Conservation (phyloP, 1,140 invertebrate genomes). For the Capitella teleta region DNA sequence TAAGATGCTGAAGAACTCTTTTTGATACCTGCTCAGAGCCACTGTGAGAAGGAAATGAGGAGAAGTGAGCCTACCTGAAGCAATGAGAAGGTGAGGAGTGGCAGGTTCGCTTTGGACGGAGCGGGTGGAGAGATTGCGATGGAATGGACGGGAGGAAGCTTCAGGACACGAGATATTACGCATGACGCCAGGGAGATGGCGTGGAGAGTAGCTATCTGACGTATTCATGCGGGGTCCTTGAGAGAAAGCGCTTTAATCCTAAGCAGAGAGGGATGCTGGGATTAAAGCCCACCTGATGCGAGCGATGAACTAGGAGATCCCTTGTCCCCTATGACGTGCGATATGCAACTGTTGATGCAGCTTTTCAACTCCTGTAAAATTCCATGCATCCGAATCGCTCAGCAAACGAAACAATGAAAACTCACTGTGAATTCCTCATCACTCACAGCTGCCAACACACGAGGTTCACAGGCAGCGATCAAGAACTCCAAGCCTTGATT, state of each 20-base stretch:
- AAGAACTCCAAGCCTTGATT: slow-evolving; percentile 66
- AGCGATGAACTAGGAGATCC: neutral
- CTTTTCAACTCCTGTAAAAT: slow-evolving; percentile 52
- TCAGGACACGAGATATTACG: slow-evolving; percentile 7
- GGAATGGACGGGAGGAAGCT: slow-evolving; percentile 3
- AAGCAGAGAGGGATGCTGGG: too few relatives aligned
- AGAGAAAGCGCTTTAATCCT: neutral
- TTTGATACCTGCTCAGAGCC: too few relatives aligned
- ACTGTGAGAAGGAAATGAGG: too few relatives aligned
- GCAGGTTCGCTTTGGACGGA: slow-evolving; percentile 14
- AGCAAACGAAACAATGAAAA: neutral
- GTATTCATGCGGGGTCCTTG: too few relatives aligned
- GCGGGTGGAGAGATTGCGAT: slow-evolving; percentile 13
- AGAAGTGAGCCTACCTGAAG: slow-evolving; percentile 1
- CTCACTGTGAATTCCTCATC: slow-evolving; percentile 61
- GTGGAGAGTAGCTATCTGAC: too few relatives aligned
- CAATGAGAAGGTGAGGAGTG: neutral
- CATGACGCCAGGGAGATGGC: slow-evolving; percentile 1
- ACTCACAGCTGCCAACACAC: slow-evolving; percentile 59
- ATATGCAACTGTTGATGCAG: slow-evolving; percentile 62
- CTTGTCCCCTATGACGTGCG: slow-evolving; percentile 60
- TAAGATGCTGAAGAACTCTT: too few relatives aligned
- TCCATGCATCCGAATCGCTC: neutral
- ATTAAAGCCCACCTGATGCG: neutral
- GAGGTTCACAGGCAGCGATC: slow-evolving; percentile 66